These are phyloP conservation scores for Eospalax fontanierii DNA, from an alignment of 2,797 vertebrate genomes.

Conservation along the genomic window DNA sequence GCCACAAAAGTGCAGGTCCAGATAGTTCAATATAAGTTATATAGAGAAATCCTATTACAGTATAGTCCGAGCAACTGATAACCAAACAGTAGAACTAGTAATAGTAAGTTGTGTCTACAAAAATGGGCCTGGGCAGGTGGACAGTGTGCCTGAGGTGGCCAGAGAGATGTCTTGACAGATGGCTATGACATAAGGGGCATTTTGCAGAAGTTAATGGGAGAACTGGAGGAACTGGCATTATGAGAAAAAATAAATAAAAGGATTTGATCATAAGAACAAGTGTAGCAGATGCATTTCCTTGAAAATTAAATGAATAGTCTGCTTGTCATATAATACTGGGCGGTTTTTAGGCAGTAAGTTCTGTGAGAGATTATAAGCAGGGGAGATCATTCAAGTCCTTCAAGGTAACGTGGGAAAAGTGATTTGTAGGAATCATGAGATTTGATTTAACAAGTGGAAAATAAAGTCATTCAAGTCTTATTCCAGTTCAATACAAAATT, in stretches of 20 bases:
- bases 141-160: background rate
- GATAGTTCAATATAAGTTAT: background rate
- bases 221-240: background rate
- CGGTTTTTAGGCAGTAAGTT: background rate
- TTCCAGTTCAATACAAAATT: conserved; percentile 60
- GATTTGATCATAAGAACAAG: background rate
- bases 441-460: conserved; percentile 73
- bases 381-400: conserved; percentile 47
- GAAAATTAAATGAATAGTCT: conserved; percentile 37
- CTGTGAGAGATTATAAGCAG: conserved; percentile 36
- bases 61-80: too few species aligned
- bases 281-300: background rate
- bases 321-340: background rate
- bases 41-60: background rate
- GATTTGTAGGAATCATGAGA: conserved; percentile 69
- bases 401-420: conserved; percentile 28
- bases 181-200: background rate
- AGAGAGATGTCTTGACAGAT: background rate
- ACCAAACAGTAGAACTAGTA: background rate
- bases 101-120: accelerated
- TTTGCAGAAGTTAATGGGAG: background rate
- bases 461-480: conserved; percentile 72
- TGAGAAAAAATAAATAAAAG: background rate
- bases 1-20: background rate
- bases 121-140: background rate